A percentile compares a stretch with the other conserved stretches of the same genome.
Evolutionary conservation across 2,797 vertebrate species (phyloP).

Genomic region (Sebastes nivosus): DNA sequence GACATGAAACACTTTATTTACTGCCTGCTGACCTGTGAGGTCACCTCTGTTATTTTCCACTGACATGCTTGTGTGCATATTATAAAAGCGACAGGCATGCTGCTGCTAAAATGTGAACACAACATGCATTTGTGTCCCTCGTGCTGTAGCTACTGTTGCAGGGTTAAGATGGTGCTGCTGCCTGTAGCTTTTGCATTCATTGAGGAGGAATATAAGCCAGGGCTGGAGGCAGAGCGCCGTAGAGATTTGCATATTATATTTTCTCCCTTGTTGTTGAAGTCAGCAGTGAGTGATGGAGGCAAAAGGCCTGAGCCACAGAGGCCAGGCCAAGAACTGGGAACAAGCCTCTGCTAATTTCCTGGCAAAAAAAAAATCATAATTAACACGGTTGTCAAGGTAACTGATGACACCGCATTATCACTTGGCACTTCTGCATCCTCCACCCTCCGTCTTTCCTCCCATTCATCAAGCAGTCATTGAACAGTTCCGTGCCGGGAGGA

Average conservation of each 20-base stretch:
- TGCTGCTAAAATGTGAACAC: neutral
- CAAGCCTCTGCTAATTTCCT: constrained; percentile 66
- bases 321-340: constrained; percentile 43
- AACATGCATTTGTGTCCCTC: neutral
- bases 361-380: constrained; percentile 60
- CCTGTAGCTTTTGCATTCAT: constrained; percentile 3
- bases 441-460: constrained; percentile 42
- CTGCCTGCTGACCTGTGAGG: constrained; percentile 40
- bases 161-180: neutral
- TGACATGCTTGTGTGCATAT: constrained; percentile 19
- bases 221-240: constrained; percentile 36
- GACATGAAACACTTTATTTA: constrained; percentile 25
- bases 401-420: constrained; percentile 76
- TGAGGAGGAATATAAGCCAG: constrained; percentile 13
- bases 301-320: constrained; percentile 30
- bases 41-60: constrained; percentile 39
- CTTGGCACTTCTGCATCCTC: constrained; percentile 52
- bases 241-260: constrained; percentile 64
- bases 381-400: constrained; percentile 80
- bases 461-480: constrained; percentile 69
- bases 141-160: neutral
- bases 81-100: constrained; percentile 18
- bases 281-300: constrained; percentile 45
- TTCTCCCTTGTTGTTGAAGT: constrained; percentile 48
- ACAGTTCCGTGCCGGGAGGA: constrained; percentile 18